phyloP scores from a whole-genome alignment of 2,113 vertebrate species.

The Willisornis vidua region DNA sequence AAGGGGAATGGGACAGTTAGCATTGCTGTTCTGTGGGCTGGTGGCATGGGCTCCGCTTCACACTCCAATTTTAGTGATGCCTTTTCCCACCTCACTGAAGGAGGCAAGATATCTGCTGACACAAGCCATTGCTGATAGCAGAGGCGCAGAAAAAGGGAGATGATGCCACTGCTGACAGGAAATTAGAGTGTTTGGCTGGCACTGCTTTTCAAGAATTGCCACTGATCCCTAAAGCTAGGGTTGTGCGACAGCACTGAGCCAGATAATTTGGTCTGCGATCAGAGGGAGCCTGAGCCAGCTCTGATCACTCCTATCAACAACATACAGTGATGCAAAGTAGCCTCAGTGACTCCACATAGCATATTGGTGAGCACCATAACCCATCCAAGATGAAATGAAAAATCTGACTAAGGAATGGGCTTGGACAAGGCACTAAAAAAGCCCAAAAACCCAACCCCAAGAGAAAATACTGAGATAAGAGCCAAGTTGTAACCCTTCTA shows the following conservation, averaged over 20 bases:
- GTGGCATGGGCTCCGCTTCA: not conserved
- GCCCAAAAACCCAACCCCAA: not conserved
- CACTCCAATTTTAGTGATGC: not conserved
- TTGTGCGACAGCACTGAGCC: not conserved
- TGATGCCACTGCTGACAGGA: not conserved
- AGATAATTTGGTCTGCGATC: not conserved
- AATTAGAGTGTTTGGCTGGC: not conserved
- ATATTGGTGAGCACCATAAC: not conserved
- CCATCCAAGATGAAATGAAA: not conserved
- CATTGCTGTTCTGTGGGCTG: not conserved
- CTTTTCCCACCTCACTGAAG: not conserved
- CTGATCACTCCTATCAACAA: not conserved
- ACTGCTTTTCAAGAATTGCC: not conserved
- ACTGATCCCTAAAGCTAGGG: not conserved
- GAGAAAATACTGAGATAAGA: not conserved
- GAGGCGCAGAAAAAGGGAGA: not conserved
- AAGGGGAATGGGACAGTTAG: not conserved
- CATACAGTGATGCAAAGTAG: not conserved
- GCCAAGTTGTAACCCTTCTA: not conserved
- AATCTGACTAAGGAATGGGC: not conserved
- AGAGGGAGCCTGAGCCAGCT: not conserved
- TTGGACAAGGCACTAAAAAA: not conserved
- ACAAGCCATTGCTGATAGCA: rapidly evolving
- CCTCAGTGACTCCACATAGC: not conserved
- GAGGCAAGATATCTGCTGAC: not conserved